Conservation (phyloP, 2,888 invertebrate species). For the Augiades crinisus region DNA sequence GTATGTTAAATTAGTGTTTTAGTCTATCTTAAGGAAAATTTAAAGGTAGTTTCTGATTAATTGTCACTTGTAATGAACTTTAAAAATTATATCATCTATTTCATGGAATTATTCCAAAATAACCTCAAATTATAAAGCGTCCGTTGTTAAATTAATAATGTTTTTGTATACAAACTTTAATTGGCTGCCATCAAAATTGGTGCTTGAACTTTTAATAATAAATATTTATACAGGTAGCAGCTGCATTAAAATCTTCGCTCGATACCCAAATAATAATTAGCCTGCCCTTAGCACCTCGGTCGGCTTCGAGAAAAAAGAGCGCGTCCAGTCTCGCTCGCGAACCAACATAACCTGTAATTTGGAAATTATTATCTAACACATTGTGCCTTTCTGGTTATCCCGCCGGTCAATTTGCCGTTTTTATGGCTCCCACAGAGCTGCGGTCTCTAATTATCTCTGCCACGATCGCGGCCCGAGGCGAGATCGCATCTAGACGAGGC, state of each 20-base stretch:
- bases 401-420: conserved; percentile 82
- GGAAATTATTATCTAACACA: conserved; percentile 82
- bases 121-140: background rate
- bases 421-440: conserved; percentile 80
- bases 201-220: conserved; percentile 76
- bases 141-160: conserved; percentile 36
- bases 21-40: too few species aligned
- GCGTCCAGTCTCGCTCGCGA: conserved; percentile 69
- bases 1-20: too few species aligned
- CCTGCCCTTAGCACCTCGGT: conserved; percentile 80
- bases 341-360: conserved; percentile 80
- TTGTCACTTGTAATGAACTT: too few species aligned
- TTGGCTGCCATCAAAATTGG: conserved; percentile 73
- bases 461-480: conserved; percentile 76
- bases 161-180: conserved; percentile 51
- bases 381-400: conserved; percentile 82
- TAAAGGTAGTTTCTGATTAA: too few species aligned
- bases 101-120: too few species aligned
- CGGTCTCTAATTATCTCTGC: conserved; percentile 79
- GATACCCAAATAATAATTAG: conserved; percentile 81
- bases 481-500: conserved; percentile 40
- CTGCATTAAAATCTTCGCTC: conserved; percentile 76
- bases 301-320: conserved; percentile 70
- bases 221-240: conserved; percentile 82
- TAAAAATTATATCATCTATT: too few species aligned